These are phyloP conservation scores for Lycophotia porphyrea DNA, from an alignment of 2,888 invertebrate species.

Conservation along the genomic window DNA sequence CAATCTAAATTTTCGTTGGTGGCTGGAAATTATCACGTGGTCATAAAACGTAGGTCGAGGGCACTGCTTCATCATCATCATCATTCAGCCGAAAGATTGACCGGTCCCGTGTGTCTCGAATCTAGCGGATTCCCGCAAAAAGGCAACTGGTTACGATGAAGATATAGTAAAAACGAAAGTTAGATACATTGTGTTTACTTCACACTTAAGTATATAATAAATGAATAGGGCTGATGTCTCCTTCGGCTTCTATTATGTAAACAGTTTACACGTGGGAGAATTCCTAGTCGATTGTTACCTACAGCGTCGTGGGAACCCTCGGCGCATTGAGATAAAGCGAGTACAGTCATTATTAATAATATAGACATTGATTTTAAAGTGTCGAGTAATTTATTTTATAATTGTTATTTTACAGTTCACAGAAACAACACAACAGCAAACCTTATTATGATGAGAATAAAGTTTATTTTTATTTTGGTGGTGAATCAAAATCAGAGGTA, in stretches of 20 bases:
- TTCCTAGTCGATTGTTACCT: conserved; percentile 46
- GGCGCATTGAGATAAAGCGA: conserved; percentile 4
- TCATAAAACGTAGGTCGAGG: not conserved
- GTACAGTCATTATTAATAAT: conserved; percentile 4
- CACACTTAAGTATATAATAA: conserved; percentile 5
- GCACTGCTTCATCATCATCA: not conserved
- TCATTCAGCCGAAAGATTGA: no score
- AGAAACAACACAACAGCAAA: not conserved
- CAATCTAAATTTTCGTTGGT: not conserved
- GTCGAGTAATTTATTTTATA: not conserved
- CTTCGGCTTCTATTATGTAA: conserved; percentile 44
- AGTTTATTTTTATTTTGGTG: not conserved
- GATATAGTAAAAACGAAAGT: not conserved
- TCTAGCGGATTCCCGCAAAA: no score
- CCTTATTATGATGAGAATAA: not conserved
- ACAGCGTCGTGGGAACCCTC: conserved; percentile 45
- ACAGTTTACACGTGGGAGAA: conserved; percentile 57
- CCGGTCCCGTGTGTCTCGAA: no score
- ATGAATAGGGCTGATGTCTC: conserved; percentile 25
- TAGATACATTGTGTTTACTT: not conserved
- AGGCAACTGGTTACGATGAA: not conserved
- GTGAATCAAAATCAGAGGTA: not conserved
- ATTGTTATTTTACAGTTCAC: not conserved
- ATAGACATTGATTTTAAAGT: conserved; percentile 35
- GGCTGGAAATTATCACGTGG: not conserved